phyloP scores from a whole-genome alignment of 64 coral and sea anemone genomes.

The Cladopsammia gracilis region DNA sequence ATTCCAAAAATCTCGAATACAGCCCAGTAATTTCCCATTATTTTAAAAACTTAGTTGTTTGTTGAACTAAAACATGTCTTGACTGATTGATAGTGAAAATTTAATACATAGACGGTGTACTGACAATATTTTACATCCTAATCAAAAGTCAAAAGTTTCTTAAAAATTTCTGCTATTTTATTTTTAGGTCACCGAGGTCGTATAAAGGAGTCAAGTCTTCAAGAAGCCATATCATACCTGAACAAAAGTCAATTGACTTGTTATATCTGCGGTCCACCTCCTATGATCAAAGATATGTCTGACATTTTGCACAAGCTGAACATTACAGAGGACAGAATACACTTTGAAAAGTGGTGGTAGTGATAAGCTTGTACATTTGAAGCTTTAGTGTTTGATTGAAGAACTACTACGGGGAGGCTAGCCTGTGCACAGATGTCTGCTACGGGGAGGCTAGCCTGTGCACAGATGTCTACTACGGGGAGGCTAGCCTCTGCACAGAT shows the following conservation, averaged over 20 bases:
- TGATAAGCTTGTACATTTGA: not conserved
- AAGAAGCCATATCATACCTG: conserved; percentile 46
- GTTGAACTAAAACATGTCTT: too few species aligned
- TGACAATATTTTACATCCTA: not conserved
- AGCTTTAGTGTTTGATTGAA: not conserved
- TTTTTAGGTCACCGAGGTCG: conserved; percentile 49
- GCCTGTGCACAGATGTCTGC: too few species aligned
- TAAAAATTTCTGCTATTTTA: not conserved
- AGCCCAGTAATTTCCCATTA: too few species aligned
- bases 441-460: too few species aligned
- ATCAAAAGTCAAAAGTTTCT: not conserved
- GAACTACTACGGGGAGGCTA: too few species aligned
- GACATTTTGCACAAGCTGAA: conserved; percentile 65
- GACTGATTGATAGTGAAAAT: too few species aligned
- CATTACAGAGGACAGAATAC: conserved; percentile 66
- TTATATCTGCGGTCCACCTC: conserved; percentile 84
- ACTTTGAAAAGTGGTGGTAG: conserved; percentile 97
- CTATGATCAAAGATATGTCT: conserved; percentile 80
- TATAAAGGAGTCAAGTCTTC: conserved; percentile 68
- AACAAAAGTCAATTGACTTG: conserved; percentile 52
- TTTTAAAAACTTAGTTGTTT: too few species aligned
- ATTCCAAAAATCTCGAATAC: too few species aligned
- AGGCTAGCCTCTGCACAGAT: too few species aligned
- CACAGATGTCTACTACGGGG: too few species aligned
- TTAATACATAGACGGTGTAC: too few species aligned